phyloP scores from a whole-genome alignment of 2,888 invertebrate species.

The Seira musarum region DNA sequence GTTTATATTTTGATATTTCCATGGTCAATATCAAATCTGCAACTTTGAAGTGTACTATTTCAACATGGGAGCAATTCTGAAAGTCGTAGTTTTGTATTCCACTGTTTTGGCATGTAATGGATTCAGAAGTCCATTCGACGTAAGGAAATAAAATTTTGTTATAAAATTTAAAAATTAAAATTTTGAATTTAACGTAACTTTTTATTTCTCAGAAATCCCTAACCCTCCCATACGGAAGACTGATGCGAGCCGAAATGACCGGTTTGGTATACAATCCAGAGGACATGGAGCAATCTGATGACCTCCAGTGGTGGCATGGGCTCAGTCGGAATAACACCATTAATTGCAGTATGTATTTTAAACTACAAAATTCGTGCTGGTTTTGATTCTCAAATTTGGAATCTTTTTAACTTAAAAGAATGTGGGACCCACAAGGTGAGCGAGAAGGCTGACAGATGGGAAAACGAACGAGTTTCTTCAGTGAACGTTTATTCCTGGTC shows the following conservation, averaged over 20 bases:
- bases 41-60: constrained; percentile 2
- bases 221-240: constrained; percentile 57
- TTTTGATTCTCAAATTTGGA: not conserved
- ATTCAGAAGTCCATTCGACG: constrained; percentile 51
- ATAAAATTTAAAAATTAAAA: not conserved
- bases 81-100: constrained; percentile 1
- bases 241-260: constrained; percentile 55
- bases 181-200: not conserved
- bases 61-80: constrained; percentile 9
- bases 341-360: constrained; percentile 57
- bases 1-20: not conserved
- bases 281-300: constrained; percentile 31
- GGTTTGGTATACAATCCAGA: constrained; percentile 32
- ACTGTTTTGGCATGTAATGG: constrained; percentile 15
- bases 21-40: no score
- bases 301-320: constrained; percentile 62
- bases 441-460: constrained; percentile 53
- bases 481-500: constrained; percentile 65
- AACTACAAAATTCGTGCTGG: not conserved
- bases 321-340: constrained; percentile 62
- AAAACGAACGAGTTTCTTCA: constrained; percentile 55
- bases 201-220: constrained; percentile 49
- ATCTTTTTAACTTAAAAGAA: constrained; percentile 56
- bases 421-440: constrained; percentile 56
- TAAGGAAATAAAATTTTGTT: constrained; percentile 12